A percentile compares a stretch with the other conserved stretches of the same genome.
phyloP scores from a whole-genome alignment of 1,140 invertebrate species.

The Battus philenor region DNA sequence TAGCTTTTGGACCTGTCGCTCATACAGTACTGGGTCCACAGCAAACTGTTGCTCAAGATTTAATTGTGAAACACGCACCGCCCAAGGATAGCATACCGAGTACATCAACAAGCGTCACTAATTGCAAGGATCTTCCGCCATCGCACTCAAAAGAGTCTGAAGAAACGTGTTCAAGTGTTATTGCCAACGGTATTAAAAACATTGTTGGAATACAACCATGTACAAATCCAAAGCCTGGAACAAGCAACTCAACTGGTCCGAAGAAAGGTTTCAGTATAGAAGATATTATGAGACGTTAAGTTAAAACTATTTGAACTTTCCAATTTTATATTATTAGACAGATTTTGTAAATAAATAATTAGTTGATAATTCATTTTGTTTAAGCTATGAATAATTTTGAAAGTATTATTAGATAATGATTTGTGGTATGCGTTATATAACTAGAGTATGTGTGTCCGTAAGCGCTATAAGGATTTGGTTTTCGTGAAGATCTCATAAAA shows the following conservation, averaged over 20 bases:
- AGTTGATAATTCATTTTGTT: constrained; percentile 19
- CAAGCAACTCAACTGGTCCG: constrained; percentile 68
- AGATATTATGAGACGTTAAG: constrained; percentile 83
- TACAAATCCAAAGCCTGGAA: constrained; percentile 65
- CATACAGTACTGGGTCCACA: constrained; percentile 62
- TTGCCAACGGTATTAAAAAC: constrained; percentile 69
- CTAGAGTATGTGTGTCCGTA: constrained; percentile 59
- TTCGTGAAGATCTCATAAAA: constrained; percentile 74
- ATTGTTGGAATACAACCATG: constrained; percentile 71
- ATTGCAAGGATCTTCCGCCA: constrained; percentile 44
- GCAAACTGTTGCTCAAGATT: constrained; percentile 70
- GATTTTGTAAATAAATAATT: constrained; percentile 30
- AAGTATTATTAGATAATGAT: constrained; percentile 67
- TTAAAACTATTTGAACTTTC: constrained; percentile 16
- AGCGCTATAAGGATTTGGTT: constrained; percentile 65
- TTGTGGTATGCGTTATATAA: constrained; percentile 40
- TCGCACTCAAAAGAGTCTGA: constrained; percentile 38
- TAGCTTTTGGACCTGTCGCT: constrained; percentile 52
- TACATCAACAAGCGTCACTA: constrained; percentile 56
- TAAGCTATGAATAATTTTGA: constrained; percentile 18
- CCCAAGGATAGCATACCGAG: constrained; percentile 65
- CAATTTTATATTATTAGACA: constrained; percentile 24
- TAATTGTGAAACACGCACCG: constrained; percentile 70
- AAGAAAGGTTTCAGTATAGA: constrained; percentile 84
- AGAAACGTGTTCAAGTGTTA: constrained; percentile 48